These are phyloP conservation scores for Pelosia muscerda DNA, from an alignment of 2,888 invertebrate genomes.

Conservation along the genomic window DNA sequence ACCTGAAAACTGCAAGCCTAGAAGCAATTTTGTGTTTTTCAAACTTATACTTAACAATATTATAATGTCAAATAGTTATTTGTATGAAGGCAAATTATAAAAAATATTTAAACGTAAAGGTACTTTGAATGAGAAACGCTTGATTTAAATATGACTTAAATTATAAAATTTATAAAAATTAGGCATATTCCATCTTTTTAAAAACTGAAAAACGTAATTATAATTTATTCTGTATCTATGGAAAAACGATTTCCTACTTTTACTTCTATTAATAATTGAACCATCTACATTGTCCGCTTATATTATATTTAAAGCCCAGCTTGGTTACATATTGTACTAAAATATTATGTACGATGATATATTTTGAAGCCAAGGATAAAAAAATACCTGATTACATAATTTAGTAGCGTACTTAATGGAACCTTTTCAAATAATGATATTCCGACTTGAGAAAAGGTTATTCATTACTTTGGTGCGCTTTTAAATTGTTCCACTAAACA, in stretches of 20 bases:
- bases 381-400: constrained; percentile 22
- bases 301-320: constrained; percentile 59
- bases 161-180: not conserved
- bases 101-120: not conserved
- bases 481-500: not conserved
- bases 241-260: constrained; percentile 28
- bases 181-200: not conserved
- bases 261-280: constrained; percentile 57
- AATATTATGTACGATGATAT: constrained; percentile 13
- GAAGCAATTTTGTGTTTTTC: constrained; percentile 16
- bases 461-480: not conserved
- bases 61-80: not conserved
- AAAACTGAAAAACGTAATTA: no score
- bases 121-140: not conserved
- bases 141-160: not conserved
- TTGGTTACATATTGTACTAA: constrained; percentile 35
- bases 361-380: constrained; percentile 24
- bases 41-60: not conserved
- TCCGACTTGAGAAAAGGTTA: not conserved
- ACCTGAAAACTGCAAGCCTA: constrained; percentile 32
- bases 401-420: not conserved
- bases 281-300: constrained; percentile 53
- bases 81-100: not conserved
- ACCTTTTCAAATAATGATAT: constrained; percentile 2
- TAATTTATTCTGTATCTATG: not conserved